These are phyloP conservation scores for Myzus persicae DNA, from an alignment of 1,140 invertebrate genomes.

Conservation along the genomic window DNA sequence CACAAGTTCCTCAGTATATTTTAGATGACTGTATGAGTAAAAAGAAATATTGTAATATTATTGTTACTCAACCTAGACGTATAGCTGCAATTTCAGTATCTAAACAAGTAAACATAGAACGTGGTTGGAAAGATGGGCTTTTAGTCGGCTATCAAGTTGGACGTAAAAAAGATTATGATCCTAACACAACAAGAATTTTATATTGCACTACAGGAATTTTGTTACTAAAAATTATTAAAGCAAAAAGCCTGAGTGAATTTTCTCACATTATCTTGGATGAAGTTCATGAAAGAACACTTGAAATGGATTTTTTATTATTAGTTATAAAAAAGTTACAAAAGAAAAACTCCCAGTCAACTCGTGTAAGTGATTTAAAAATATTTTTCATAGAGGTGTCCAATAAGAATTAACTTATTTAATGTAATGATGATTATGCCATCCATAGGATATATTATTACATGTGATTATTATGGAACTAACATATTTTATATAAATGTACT, in stretches of 20 bases:
- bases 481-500: not conserved
- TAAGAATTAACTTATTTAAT: not conserved
- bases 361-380: conserved; percentile 65
- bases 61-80: conserved; percentile 87
- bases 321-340: conserved; percentile 83
- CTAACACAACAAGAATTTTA: conserved; percentile 77
- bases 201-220: conserved; percentile 85
- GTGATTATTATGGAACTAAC: not conserved
- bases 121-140: conserved; percentile 77
- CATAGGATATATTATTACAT: not conserved
- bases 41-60: conserved; percentile 76
- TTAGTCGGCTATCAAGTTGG: conserved; percentile 87
- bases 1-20: conserved; percentile 89
- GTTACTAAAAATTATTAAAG: conserved; percentile 70
- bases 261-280: conserved; percentile 96
- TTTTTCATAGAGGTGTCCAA: not conserved
- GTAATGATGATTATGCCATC: not conserved
- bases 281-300: conserved; percentile 93
- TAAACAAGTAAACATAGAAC: conserved; percentile 78
- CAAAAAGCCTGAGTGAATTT: conserved; percentile 69
- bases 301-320: conserved; percentile 92
- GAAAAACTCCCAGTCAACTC: conserved; percentile 75
- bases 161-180: conserved; percentile 68
- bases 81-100: conserved; percentile 86
- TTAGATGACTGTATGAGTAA: conserved; percentile 75